Evolutionary conservation across 2,113 vertebrate genomes (phyloP).

Genomic region (Hippoglossus stenolepis): DNA sequence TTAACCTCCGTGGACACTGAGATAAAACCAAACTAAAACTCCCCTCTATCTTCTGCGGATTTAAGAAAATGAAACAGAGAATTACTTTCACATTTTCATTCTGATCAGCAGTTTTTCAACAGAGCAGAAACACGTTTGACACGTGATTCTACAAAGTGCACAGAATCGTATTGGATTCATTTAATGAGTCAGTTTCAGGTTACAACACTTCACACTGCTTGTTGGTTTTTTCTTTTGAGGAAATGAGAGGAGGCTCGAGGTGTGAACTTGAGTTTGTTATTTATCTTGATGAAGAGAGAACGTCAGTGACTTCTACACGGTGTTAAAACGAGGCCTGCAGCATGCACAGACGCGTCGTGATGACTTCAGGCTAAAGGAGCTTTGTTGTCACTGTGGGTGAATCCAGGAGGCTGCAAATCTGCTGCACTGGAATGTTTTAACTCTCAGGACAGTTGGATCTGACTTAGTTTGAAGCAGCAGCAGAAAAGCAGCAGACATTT

Average conservation of each 20-base stretch:
- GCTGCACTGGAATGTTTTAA: neutral
- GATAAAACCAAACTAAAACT: neutral
- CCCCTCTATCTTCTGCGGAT: neutral
- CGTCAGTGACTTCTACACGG: neutral
- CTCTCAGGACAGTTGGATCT: neutral
- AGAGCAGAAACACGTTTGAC: neutral
- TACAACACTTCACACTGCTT: neutral
- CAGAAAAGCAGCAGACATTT: neutral
- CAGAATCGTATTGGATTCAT: neutral
- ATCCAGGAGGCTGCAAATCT: neutral
- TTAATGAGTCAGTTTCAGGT: neutral
- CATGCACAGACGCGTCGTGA: constrained; percentile 43
- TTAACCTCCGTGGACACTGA: constrained; percentile 8
- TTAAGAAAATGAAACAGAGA: neutral
- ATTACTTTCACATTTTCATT: neutral
- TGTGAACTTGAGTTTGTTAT: neutral
- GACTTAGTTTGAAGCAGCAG: neutral
- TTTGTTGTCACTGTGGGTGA: neutral
- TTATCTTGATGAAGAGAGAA: neutral
- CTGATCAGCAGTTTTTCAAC: neutral
- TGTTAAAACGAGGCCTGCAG: neutral
- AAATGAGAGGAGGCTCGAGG: neutral
- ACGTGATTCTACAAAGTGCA: neutral
- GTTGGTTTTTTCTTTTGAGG: neutral
- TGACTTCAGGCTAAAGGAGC: constrained; percentile 10